phyloP scores from a whole-genome alignment of 2,888 invertebrate species.

The Melieria omissa region DNA sequence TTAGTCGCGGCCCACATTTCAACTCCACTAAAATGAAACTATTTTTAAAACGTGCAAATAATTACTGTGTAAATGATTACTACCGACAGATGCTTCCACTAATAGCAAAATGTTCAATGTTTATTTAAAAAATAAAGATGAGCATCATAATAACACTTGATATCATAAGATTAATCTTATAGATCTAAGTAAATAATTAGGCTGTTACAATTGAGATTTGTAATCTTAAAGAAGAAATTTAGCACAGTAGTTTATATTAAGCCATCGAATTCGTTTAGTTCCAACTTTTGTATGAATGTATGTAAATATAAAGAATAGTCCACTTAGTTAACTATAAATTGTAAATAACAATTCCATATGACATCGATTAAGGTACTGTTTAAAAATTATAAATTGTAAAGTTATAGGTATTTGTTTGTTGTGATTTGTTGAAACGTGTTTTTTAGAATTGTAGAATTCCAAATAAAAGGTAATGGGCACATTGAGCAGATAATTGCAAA shows the following conservation, averaged over 20 bases:
- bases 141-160: conserved; percentile 36
- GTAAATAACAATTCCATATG: conserved; percentile 33
- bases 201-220: conserved; percentile 30
- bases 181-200: conserved; percentile 25
- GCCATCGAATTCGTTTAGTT: neutral
- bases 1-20: too few relatives aligned
- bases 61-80: too few relatives aligned
- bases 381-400: conserved; percentile 11
- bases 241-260: conserved; percentile 51
- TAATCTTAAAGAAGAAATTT: conserved; percentile 53
- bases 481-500: neutral
- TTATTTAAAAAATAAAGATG: conserved; percentile 35
- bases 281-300: neutral
- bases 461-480: neutral
- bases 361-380: conserved; percentile 26
- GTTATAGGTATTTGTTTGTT: neutral
- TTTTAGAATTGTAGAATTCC: neutral
- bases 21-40: neutral
- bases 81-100: neutral
- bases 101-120: conserved; percentile 26
- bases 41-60: too few relatives aligned
- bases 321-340: conserved; percentile 7
- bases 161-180: conserved; percentile 39
- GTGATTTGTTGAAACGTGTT: neutral
- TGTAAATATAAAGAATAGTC: neutral